phyloP scores from a whole-genome alignment of 2,797 vertebrate genomes.

The Glyptemys insculpta region DNA sequence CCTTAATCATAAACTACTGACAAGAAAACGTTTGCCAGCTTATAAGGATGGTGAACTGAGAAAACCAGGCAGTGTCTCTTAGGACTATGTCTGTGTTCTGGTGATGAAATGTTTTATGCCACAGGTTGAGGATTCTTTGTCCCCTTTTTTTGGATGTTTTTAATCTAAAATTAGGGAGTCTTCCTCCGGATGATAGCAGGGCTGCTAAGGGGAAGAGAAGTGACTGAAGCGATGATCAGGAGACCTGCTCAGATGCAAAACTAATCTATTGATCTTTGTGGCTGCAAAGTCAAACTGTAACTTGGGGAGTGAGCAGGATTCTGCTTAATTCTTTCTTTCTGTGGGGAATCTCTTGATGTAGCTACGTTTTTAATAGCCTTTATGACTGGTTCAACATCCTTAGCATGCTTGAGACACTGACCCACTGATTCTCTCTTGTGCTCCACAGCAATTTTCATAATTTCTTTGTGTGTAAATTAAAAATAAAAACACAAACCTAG shows the following conservation, averaged over 20 bases:
- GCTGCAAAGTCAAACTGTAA: neutral
- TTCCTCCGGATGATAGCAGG: neutral
- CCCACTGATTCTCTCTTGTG: neutral
- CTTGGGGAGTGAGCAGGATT: neutral
- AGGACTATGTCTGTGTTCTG: neutral
- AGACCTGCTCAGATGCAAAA: neutral
- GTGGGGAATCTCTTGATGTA: neutral
- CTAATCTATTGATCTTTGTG: neutral
- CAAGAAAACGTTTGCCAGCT: neutral
- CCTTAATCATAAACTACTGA: neutral
- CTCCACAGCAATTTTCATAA: accelerated
- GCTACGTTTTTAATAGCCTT: neutral
- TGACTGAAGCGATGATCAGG: neutral
- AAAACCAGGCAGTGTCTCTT: accelerated
- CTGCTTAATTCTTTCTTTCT: neutral
- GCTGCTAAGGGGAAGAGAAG: neutral
- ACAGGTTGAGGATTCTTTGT: neutral
- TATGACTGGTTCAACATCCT: accelerated
- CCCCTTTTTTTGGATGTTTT: no score
- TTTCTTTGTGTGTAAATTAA: neutral
- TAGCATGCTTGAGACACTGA: neutral
- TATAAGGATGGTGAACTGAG: neutral
- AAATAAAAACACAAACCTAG: no score
- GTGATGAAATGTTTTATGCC: accelerated
- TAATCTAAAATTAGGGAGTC: neutral